These are phyloP conservation scores for Cremastinae sp. DNA, from an alignment of 2,888 invertebrate species.

Conservation along the genomic window DNA sequence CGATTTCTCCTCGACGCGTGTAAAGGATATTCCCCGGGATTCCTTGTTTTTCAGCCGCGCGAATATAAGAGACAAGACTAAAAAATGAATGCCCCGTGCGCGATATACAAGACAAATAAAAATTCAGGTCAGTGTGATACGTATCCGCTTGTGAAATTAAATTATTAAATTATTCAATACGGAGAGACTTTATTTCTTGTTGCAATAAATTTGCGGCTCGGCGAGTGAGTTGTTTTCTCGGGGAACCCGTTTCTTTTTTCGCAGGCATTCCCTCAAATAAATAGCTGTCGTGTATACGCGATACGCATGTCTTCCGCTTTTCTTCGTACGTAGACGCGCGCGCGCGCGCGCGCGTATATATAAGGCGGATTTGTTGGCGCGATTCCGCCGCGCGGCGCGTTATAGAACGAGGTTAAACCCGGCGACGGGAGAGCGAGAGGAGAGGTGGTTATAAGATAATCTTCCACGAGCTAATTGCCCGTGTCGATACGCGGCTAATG, in stretches of 20 bases:
- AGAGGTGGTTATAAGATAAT: constrained; percentile 65
- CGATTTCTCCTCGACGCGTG: constrained; percentile 14
- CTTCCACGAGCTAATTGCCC: constrained; percentile 68
- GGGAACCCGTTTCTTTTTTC: not conserved
- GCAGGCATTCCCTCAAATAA: not conserved
- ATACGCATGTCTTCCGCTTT: constrained; percentile 7
- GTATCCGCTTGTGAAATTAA: too few species aligned
- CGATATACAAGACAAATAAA: too few species aligned
- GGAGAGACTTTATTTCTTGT: not conserved
- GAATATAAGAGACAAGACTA: not conserved
- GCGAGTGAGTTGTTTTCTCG: constrained; percentile 11
- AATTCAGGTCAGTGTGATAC: too few species aligned
- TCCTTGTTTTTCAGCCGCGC: not conserved
- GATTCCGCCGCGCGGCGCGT: constrained; percentile 20
- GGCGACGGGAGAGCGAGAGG: constrained; percentile 51
- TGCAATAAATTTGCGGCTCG: not conserved
- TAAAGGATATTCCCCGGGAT: not conserved
- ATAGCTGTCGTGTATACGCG: constrained; percentile 2
- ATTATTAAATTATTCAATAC: not conserved
- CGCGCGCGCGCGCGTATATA: too few species aligned
- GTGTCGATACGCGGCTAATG: constrained; percentile 67
- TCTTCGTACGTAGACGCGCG: constrained; percentile 5
- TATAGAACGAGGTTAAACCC: constrained; percentile 60
- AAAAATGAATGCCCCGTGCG: too few species aligned
- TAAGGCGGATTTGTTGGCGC: constrained; percentile 26